Evolutionary conservation across 2,113 vertebrate species (phyloP), one percentile per base, ranked within the genome.

Genomic region (Tiliqua scincoides): DNA sequence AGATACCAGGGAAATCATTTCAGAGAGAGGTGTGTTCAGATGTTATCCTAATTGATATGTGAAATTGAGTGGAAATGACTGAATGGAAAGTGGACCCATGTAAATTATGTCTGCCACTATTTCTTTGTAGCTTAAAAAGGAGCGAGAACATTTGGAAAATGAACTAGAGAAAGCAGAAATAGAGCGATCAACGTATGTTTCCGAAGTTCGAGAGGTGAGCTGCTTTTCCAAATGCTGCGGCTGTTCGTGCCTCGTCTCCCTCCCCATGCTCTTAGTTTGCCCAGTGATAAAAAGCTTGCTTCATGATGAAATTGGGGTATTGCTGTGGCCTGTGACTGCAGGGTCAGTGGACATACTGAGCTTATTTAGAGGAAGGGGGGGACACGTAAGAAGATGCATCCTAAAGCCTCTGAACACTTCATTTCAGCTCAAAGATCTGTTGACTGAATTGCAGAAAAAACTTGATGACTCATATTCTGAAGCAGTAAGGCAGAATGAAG

Each of bases 381-480:
- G 78, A 84, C 92, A 63, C 10, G 10, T 88, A 92, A 95, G 93
- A 94, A 95, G 93, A 93, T 93, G 92, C 93, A 94, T 95, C 95
- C 93, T 95, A 97, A 97, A 88, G 93, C 40, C 68, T 96, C 94
- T 99, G 94, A 98, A 97, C 98, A 98, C 98, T 98, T 98, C 97
- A 97, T 99, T 99, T 97, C 99, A 99, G 99, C 98, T 99, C 96
- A 99, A 98, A 99, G 99, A 99, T 98, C 98, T 99, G 95, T 98
- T 99, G 99, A 99, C 98, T 97, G 98, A 99, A 95, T 98, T 99
- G 97, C 98, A 98, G 98, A 98, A 97, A 98, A 99, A 98, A 96
- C 98, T 99, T 96, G 98, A 99, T 97, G 99, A 98, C 97, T 99
- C 98, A 95, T 98, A 98, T 97, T 98, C 98, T 96, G 99, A 99